phyloP scores from a whole-genome alignment of 2,888 invertebrate genomes.

The Smittia aterrima region DNA sequence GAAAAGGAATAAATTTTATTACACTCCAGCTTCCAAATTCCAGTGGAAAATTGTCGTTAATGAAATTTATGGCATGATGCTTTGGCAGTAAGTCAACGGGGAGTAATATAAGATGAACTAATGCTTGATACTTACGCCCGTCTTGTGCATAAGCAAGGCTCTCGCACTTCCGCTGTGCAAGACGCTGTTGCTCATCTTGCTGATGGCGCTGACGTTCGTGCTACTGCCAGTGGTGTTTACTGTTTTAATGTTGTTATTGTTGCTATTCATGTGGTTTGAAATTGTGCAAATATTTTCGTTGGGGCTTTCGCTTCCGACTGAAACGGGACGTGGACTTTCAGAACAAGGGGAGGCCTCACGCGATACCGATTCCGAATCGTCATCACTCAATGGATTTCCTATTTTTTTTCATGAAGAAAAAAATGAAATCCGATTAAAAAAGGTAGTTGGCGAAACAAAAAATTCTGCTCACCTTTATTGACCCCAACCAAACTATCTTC shows the following conservation, averaged over 20 bases:
- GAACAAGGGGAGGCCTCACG: slow-evolving; percentile 72
- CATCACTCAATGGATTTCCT: slow-evolving; percentile 57
- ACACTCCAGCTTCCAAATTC: background rate
- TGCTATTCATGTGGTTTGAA: slow-evolving; percentile 47
- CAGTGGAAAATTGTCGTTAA: slow-evolving; percentile 3
- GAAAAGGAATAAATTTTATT: background rate
- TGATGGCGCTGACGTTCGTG: slow-evolving; percentile 39
- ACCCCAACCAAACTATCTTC: slow-evolving; percentile 57
- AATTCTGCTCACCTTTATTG: slow-evolving; percentile 52
- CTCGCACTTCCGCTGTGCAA: slow-evolving; percentile 43
- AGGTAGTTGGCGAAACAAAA: background rate
- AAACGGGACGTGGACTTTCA: slow-evolving; percentile 56
- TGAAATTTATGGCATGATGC: background rate
- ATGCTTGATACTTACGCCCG: slow-evolving; percentile 22
- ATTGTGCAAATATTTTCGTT: slow-evolving; percentile 52
- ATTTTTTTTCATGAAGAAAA: background rate
- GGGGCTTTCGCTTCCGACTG: slow-evolving; percentile 46
- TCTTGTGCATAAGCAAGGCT: slow-evolving; percentile 25
- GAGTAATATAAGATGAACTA: background rate
- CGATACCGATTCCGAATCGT: slow-evolving; percentile 65
- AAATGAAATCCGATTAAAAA: background rate
- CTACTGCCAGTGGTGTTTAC: slow-evolving; percentile 47
- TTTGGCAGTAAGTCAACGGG: background rate
- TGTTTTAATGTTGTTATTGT: slow-evolving; percentile 54
- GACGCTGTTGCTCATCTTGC: slow-evolving; percentile 42